A percentile compares a stretch with the other conserved stretches of the same genome.
Conservation (phyloP, 2,888 invertebrate species). For the Dyspetes luteomarginatus region DNA sequence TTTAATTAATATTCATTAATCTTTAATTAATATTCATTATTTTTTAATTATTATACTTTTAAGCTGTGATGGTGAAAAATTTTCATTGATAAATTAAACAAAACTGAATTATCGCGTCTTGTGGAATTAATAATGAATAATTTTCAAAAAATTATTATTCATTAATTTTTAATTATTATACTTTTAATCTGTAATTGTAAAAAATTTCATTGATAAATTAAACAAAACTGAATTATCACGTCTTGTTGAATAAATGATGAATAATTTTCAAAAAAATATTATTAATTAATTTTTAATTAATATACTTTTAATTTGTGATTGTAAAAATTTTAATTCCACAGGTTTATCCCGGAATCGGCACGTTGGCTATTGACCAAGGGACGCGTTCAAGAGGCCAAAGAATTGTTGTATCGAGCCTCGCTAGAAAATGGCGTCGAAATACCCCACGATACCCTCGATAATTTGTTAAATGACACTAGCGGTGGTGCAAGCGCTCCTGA, state of each 20-base stretch:
- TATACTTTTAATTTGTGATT: background rate
- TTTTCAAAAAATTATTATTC: too few relatives aligned
- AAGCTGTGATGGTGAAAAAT: background rate
- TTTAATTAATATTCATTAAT: too few relatives aligned
- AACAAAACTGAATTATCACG: too few relatives aligned
- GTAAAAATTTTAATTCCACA: constrained; percentile 66
- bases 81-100: too few relatives aligned
- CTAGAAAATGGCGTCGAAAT: constrained; percentile 87
- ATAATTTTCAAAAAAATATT: too few relatives aligned
- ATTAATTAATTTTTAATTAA: too few relatives aligned
- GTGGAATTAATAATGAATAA: too few relatives aligned
- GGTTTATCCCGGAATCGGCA: constrained; percentile 90
- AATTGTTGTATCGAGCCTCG: constrained; percentile 87
- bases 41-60: background rate
- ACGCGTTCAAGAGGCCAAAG: constrained; percentile 86
- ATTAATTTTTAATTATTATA: background rate
- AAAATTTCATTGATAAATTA: too few relatives aligned
- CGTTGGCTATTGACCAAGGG: constrained; percentile 89
- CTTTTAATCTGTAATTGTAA: too few relatives aligned
- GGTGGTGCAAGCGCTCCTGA: constrained; percentile 77
- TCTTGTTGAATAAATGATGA: too few relatives aligned
- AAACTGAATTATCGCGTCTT: too few relatives aligned
- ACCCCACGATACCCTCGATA: constrained; percentile 84
- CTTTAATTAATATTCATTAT: background rate
- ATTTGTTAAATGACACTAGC: constrained; percentile 84